Base-by-base conservation (phyloP, 2,888 invertebrate genomes). In the Linnaemya tessellans region DNA sequence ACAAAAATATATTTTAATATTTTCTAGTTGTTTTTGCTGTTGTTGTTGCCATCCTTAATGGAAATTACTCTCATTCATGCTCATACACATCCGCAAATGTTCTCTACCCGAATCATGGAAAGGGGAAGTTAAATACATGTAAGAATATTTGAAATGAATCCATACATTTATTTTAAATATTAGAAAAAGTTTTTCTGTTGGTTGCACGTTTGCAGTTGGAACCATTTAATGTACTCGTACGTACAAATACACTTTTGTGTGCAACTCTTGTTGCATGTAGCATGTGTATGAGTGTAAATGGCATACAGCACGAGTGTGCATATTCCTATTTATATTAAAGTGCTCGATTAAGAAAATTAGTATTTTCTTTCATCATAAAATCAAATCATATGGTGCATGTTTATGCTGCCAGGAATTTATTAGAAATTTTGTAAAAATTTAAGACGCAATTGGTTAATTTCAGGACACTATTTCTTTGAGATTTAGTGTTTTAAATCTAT, bases 141-240 rank as follows among this genome's bases (percentile, higher is more conserved):
- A 58, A 46, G 35, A 68, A 18, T 35, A 78, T 43, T 13, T 73
- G 49, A 65, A 65, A 73, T 25, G 30, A 49, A 73, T 35, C 80
- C 56, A 35, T 71, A 64, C 56, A 80, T 80, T 80, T 64, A 46
- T 46, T 64, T 46, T 15, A 51, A 58, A 25, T 11, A 73, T 15
- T 18, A 30, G 11, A 49, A 15, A 54, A 65, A 58, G 22, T 73
- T 68, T 58, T 25, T n/a, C n/a, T n/a, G 41, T 3, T 64, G 41
- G 43, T 51, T 46, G 43, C 15, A 54, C 8, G 49, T 65, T 25
- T 51, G 25, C 30, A 79, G 22, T 20, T n/a, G n/a, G n/a, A n/a
- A 22, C 15, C 30, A 49, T 64, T 80, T 56, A 13, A 0, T 2
- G 15, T 30, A 2, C 25, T 64, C 3, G 11, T 41, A 3, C 9